Percentiles rank a stretch among this genome's conserved stretches.
phyloP scores from a whole-genome alignment of 2,888 invertebrate genomes.

The Melikaiella ostensackeni region DNA sequence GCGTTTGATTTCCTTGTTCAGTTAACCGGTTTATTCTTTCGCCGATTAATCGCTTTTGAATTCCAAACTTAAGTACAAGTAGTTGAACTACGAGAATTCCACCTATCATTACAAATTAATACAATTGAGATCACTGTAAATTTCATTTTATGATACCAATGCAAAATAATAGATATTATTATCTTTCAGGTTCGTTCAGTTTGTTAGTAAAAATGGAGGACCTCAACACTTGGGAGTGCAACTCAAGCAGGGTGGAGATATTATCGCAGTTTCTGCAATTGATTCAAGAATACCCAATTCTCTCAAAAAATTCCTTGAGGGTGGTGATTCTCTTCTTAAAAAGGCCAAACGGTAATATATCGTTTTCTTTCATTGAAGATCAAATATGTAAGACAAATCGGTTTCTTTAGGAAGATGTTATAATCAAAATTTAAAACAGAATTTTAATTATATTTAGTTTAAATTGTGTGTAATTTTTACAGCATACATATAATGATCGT shows the following conservation, averaged over 20 bases:
- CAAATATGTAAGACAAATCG: neutral
- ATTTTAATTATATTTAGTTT: no score
- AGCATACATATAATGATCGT: no score
- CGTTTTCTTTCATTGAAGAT: neutral
- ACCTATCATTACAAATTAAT: neutral
- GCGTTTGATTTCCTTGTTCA: slow-evolving; percentile 20
- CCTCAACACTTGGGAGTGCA: slow-evolving; percentile 85
- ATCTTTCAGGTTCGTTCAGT: slow-evolving; percentile 84
- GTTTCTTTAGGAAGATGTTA: neutral
- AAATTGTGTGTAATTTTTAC: no score
- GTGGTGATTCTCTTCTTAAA: slow-evolving; percentile 77
- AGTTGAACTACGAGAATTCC: neutral
- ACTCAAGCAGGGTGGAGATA: slow-evolving; percentile 82
- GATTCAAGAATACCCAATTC: slow-evolving; percentile 80
- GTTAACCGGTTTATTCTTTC: slow-evolving; percentile 27
- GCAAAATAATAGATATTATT: neutral
- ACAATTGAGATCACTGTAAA: neutral
- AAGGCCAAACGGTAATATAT: slow-evolving; percentile 79
- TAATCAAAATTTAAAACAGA: neutral
- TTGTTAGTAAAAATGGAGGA: slow-evolving; percentile 80
- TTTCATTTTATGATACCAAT: neutral
- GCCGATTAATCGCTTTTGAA: slow-evolving; percentile 13
- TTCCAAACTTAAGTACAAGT: slow-evolving; percentile 4
- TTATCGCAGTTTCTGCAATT: slow-evolving; percentile 82
- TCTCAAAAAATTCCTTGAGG: slow-evolving; percentile 79